phyloP scores from a whole-genome alignment of 2,888 invertebrate genomes.

The Lycocerus yunnanus region DNA sequence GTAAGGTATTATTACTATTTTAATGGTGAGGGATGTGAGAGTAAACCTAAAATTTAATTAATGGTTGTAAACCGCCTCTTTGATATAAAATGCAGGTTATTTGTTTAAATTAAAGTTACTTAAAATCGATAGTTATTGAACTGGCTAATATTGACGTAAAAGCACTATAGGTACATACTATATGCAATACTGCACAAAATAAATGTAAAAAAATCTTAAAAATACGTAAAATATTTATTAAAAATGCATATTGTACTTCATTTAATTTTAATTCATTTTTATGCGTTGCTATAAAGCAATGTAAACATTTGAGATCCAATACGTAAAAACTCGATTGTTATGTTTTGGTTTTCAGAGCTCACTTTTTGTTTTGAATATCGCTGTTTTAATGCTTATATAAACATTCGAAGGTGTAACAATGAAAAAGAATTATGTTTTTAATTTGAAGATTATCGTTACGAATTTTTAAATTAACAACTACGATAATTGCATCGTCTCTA shows the following conservation, averaged over 20 bases:
- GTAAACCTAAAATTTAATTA: too few species aligned
- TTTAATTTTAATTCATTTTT: background rate
- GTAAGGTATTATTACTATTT: too few species aligned
- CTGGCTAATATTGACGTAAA: too few species aligned
- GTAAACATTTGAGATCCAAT: background rate
- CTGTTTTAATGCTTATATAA: background rate
- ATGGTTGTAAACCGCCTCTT: too few species aligned
- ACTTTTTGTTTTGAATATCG: background rate
- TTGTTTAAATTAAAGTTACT: too few species aligned
- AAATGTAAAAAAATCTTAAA: background rate
- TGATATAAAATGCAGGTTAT: too few species aligned
- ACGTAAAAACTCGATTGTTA: background rate
- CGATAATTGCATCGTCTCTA: background rate
- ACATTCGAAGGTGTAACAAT: background rate
- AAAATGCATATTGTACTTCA: background rate
- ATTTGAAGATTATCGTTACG: background rate
- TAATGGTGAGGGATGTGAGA: too few species aligned
- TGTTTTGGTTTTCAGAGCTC: background rate
- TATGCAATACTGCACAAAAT: too few species aligned
- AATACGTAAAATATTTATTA: background rate
- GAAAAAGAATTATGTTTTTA: background rate
- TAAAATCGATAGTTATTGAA: too few species aligned
- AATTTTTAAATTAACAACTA: background rate
- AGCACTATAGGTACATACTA: too few species aligned
- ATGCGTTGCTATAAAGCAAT: background rate